Conservation (phyloP, 1,140 invertebrate genomes). For the Penaeus chinensis region DNA sequence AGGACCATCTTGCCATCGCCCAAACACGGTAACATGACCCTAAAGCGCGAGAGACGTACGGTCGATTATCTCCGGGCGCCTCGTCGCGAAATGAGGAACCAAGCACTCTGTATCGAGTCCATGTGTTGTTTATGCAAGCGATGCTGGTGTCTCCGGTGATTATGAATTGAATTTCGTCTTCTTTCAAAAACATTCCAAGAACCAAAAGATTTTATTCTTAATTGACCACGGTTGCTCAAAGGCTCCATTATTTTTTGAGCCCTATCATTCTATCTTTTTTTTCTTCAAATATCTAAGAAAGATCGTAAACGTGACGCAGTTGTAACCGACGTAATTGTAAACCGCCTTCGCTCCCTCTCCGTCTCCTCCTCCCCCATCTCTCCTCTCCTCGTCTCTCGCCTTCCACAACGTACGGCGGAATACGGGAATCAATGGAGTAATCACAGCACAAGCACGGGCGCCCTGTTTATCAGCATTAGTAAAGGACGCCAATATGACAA, state of each 20-base stretch:
- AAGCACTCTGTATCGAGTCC: slow-evolving; percentile 57
- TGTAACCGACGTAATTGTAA: not conserved
- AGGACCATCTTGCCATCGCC: slow-evolving; percentile 29
- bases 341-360: not conserved
- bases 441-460: not conserved
- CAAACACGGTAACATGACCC: slow-evolving; percentile 29
- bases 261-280: too few species aligned
- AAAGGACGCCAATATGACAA: too few species aligned
- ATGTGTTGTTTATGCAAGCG: slow-evolving; percentile 63
- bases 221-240: slow-evolving; percentile 47
- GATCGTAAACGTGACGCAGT: not conserved
- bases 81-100: slow-evolving; percentile 48
- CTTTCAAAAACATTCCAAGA: slow-evolving; percentile 51
- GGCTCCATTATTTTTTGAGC: not conserved
- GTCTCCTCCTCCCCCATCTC: not conserved
- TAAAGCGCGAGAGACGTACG: not conserved
- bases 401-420: not conserved
- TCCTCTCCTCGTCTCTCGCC: not conserved
- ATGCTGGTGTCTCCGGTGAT: slow-evolving; percentile 61
- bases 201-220: not conserved
- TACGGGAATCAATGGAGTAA: not conserved
- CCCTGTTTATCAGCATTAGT: too few species aligned
- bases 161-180: slow-evolving; percentile 61
- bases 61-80: slow-evolving; percentile 22
- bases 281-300: not conserved